Percentiles rank a stretch among this genome's conserved stretches.
These are phyloP conservation scores for Aurelia sp. DNA, from an alignment of 30 jellyfish, hydroid and myxozoan species.

Conservation along the genomic window DNA sequence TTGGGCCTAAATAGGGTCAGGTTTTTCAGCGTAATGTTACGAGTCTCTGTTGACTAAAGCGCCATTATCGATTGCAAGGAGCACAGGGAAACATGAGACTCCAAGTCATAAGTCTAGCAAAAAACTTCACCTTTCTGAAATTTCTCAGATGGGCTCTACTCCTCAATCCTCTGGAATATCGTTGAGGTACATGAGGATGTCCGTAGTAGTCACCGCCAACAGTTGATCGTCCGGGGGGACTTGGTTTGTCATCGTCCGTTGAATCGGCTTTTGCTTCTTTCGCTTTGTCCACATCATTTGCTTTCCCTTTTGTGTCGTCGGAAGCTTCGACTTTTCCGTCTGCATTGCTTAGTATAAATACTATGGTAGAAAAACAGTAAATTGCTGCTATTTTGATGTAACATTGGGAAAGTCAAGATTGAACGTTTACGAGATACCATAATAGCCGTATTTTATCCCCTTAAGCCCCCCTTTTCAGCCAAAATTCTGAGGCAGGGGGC, in stretches of 20 bases:
- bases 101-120: too few relatives aligned
- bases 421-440: too few relatives aligned
- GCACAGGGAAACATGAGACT: too few relatives aligned
- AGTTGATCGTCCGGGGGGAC: not conserved
- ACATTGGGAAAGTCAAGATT: too few relatives aligned
- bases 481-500: too few relatives aligned
- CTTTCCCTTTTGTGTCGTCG: constrained; percentile 26
- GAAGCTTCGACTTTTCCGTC: constrained; percentile 38
- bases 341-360: constrained; percentile 36
- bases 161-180: constrained; percentile 3
- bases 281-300: constrained; percentile 29
- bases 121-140: not conserved
- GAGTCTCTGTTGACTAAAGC: too few relatives aligned
- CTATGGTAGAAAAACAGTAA: not conserved
- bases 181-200: not conserved
- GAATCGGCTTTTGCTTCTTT: constrained; percentile 3
- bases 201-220: not conserved
- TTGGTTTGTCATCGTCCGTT: not conserved
- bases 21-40: too few relatives aligned
- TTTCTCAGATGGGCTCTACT: not conserved
- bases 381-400: not conserved
- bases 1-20: too few relatives aligned
- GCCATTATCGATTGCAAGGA: too few relatives aligned
- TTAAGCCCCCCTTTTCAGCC: too few relatives aligned
- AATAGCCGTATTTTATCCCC: too few relatives aligned